A percentile compares a stretch with the other conserved stretches of the same genome.
These are phyloP conservation scores for Chloropsis hardwickii DNA, from an alignment of 2,113 vertebrate genomes.

Conservation along the genomic window DNA sequence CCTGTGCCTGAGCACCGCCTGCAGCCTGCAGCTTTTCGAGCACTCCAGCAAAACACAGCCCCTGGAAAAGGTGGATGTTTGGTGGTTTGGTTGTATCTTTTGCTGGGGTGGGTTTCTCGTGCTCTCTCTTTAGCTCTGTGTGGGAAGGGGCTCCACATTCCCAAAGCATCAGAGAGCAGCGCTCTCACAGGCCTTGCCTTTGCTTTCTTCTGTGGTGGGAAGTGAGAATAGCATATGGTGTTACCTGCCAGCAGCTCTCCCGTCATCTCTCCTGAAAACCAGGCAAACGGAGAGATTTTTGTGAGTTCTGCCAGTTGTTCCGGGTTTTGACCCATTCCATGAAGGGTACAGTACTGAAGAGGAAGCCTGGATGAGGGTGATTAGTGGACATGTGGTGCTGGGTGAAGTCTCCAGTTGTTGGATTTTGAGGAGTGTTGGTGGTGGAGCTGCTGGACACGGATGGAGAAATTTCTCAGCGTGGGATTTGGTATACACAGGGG, in stretches of 20 bases:
- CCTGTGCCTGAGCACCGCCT: not conserved
- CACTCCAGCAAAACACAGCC: rapidly evolving
- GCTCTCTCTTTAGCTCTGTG: not conserved
- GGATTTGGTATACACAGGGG: not conserved
- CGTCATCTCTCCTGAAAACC: not conserved
- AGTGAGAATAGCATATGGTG: not conserved
- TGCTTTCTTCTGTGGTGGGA: not conserved
- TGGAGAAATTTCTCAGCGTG: not conserved
- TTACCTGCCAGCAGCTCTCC: not conserved
- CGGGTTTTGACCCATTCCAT: rapidly evolving
- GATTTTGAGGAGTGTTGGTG: not conserved
- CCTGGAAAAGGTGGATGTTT: not conserved
- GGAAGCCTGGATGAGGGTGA: not conserved
- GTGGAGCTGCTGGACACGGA: not conserved
- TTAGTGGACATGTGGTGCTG: not conserved
- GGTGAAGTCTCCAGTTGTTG: not conserved
- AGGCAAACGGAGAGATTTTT: not conserved
- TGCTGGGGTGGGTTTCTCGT: not conserved
- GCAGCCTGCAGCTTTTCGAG: not conserved
- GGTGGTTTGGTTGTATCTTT: not conserved
- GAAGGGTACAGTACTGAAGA: not conserved
- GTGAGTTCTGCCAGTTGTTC: not conserved
- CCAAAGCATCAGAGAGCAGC: rapidly evolving
- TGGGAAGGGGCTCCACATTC: not conserved
- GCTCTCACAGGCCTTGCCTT: rapidly evolving